These are phyloP conservation scores for Glossosoma conforme DNA, from an alignment of 1,140 invertebrate species.

Conservation along the genomic window DNA sequence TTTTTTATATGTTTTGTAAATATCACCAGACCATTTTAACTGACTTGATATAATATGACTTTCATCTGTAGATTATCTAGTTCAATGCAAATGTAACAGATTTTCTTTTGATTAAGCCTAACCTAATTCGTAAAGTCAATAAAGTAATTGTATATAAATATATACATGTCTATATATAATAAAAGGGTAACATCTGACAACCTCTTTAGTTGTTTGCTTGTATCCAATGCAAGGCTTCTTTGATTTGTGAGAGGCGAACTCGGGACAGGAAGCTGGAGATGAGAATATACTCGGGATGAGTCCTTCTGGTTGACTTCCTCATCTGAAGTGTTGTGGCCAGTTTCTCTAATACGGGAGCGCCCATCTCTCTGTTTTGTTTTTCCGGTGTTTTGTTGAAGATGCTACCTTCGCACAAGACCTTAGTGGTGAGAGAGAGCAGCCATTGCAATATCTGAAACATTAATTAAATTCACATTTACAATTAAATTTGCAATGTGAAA, in stretches of 20 bases:
- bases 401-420: slow-evolving; percentile 58
- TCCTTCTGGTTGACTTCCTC: slow-evolving; percentile 28
- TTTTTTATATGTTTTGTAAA: too few relatives aligned
- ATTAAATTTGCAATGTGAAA: neutral
- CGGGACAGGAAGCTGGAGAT: slow-evolving; percentile 61
- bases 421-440: slow-evolving; percentile 64
- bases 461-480: neutral
- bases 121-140: too few relatives aligned
- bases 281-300: slow-evolving; percentile 61
- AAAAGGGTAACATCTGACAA: too few relatives aligned
- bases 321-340: neutral
- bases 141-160: too few relatives aligned
- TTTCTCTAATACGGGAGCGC: neutral
- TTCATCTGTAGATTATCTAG: too few relatives aligned
- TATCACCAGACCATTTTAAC: too few relatives aligned
- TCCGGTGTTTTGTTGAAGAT: slow-evolving; percentile 16
- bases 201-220: slow-evolving; percentile 9
- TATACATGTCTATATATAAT: too few relatives aligned
- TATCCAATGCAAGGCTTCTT: slow-evolving; percentile 8
- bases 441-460: slow-evolving; percentile 60
- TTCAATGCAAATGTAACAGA: too few relatives aligned
- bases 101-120: too few relatives aligned
- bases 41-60: too few relatives aligned
- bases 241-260: slow-evolving; percentile 22
- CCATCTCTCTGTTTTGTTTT: neutral